Evolutionary conservation across 2,888 invertebrate species (phyloP), one percentile per base, ranked within the genome.

Genomic region (Pseudeuparius sepicola): DNA sequence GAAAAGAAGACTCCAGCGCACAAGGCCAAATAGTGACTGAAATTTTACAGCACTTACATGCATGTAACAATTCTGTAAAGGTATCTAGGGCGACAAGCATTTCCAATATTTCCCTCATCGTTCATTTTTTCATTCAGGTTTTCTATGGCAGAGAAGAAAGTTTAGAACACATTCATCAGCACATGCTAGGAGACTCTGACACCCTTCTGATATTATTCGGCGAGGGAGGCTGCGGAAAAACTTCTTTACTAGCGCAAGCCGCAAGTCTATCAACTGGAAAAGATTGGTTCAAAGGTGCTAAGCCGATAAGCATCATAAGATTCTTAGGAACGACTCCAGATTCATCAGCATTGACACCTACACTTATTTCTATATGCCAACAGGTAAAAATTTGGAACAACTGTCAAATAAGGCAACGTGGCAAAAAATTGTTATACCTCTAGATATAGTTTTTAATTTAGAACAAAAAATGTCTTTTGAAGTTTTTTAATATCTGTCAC

Each of bases 271-370:
- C 57, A 1, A 83, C 81, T 1, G 68, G 78, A 5, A 72, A 68
- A 20, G 73, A 70, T 29, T 88, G 84, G 85, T 80, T 83, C 41
- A 66, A 70, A 12, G 77, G 75, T 0, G 76, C 74, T 2, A 75
- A 78, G 32, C 92, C 94, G 0, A 77, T 93, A 12, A 83, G 88
- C 57, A 75, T 94, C 40, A 76, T 96, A 37, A 68, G 96, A 41
- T 97, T 96, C 60, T 71, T 97, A 16, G 97, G 97, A 14, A 96
- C 94, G 1, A 96, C 96, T 7, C 96, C 97, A 2, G 94, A 96
- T 61, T 93, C 92, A 45, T 93, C 93, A 46, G 89, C 92, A 14
- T 68, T 96, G 26, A 88, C 92, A 1, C 94, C 94, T 0, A 85
- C 96, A 1, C 71, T 97, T 14, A 90, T 92, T 43, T 93, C 92